A percentile compares a stretch with the other conserved stretches of the same genome.
phyloP scores from a whole-genome alignment of 2,113 vertebrate genomes.

The Calidris pygmaea region DNA sequence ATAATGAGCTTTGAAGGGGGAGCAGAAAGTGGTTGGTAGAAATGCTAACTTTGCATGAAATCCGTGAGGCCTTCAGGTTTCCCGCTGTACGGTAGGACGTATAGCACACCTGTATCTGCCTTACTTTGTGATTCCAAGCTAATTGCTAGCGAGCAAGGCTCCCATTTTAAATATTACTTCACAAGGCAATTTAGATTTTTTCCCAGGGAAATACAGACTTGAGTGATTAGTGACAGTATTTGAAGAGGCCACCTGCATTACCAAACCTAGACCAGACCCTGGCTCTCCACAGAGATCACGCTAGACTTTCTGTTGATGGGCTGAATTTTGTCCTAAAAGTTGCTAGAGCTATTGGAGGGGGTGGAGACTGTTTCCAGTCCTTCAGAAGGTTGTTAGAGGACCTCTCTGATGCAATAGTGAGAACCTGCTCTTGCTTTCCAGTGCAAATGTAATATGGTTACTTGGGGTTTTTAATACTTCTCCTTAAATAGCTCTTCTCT shows the following conservation, averaged over 20 bases:
- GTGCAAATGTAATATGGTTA: neutral
- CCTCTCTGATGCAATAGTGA: neutral
- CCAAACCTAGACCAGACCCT: neutral
- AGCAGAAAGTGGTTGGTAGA: neutral
- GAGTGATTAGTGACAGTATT: neutral
- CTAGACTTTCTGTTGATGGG: neutral
- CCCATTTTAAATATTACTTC: neutral
- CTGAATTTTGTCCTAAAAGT: neutral
- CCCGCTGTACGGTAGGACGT: neutral
- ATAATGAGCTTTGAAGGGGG: neutral
- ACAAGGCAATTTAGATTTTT: neutral
- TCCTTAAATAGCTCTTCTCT: neutral
- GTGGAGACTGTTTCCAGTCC: neutral
- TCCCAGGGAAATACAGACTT: neutral
- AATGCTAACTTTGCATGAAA: neutral
- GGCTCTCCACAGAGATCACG: neutral
- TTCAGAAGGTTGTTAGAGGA: neutral
- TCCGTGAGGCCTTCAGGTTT: neutral
- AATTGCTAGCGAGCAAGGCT: neutral
- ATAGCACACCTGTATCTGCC: neutral
- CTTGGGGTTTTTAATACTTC: neutral
- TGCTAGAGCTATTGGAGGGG: neutral
- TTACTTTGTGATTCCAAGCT: neutral
- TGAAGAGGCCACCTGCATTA: neutral
- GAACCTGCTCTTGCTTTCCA: neutral